These are phyloP conservation scores for Megatriorchis doriae DNA, from an alignment of 2,113 vertebrate species.

Conservation along the genomic window DNA sequence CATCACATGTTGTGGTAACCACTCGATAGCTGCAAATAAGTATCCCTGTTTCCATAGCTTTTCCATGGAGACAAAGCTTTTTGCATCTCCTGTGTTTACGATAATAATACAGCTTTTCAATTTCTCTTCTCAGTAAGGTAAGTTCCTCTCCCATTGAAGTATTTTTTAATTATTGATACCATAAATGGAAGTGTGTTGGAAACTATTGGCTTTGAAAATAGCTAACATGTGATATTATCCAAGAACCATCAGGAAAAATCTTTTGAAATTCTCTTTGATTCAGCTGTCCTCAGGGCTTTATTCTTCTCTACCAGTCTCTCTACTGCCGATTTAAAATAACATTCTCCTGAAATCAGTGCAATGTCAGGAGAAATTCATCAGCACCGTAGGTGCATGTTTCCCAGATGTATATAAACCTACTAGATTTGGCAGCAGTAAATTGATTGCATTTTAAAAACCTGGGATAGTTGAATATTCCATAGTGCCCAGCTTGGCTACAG, in stretches of 20 bases:
- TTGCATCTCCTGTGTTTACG: conserved; percentile 44
- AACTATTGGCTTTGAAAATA: conserved; percentile 66
- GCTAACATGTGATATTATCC: conserved; percentile 56
- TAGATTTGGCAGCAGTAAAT: conserved; percentile 59
- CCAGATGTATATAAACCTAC: conserved; percentile 50
- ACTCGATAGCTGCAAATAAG: conserved; percentile 27
- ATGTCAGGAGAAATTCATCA: conserved; percentile 65
- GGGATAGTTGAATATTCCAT: conserved; percentile 30
- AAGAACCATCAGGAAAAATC: conserved; percentile 62
- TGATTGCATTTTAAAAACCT: conserved; percentile 60
- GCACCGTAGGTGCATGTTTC: conserved; percentile 39
- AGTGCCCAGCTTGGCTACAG: conserved; percentile 13
- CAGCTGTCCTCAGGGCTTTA: conserved; percentile 49
- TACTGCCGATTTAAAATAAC: conserved; percentile 65
- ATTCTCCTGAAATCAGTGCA: conserved; percentile 61
- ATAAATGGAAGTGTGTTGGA: conserved; percentile 60
- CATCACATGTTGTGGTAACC: not conserved
- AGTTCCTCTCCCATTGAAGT: conserved; percentile 45
- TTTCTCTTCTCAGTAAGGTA: conserved; percentile 48
- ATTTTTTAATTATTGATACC: conserved; percentile 64
- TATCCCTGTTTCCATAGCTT: conserved; percentile 45
- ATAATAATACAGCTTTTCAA: conserved; percentile 32
- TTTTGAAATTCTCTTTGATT: conserved; percentile 68
- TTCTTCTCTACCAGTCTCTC: conserved; percentile 41
- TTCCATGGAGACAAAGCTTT: conserved; percentile 55